A percentile compares a stretch with the other conserved stretches of the same genome.
These are phyloP conservation scores for Drosophila ohnishii DNA, from an alignment of 1,140 invertebrate species.

Conservation along the genomic window DNA sequence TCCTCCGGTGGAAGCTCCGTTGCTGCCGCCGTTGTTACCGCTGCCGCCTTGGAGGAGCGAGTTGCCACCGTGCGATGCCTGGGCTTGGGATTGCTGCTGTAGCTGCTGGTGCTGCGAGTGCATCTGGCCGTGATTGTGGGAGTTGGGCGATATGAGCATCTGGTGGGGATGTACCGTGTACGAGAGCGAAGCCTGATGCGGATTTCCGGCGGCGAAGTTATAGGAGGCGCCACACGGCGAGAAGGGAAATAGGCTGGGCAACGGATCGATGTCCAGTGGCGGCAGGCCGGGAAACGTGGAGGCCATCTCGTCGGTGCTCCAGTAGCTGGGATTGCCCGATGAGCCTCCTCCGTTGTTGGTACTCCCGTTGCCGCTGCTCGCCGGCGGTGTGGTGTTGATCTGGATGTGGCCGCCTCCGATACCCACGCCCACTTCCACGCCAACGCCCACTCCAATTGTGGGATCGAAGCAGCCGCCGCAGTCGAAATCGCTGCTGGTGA, in stretches of 20 bases:
- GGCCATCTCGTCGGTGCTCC: constrained; percentile 90
- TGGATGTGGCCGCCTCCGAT: constrained; percentile 57
- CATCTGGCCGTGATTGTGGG: constrained; percentile 50
- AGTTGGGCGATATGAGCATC: constrained; percentile 82
- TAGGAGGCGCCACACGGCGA: constrained; percentile 88
- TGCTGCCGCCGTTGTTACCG: constrained; percentile 28
- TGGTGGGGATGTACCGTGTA: constrained; percentile 84
- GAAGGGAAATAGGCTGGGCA: constrained; percentile 89
- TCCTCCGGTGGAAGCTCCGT: constrained; percentile 21
- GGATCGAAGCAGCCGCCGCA: constrained; percentile 82
- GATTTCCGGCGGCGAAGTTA: constrained; percentile 84
- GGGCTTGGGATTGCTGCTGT: constrained; percentile 63
- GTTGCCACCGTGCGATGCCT: constrained; percentile 69
- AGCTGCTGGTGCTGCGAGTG: constrained; percentile 55
- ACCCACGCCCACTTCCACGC: constrained; percentile 46
- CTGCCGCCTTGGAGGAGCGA: constrained; percentile 61
- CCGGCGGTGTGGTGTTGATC: constrained; percentile 66
- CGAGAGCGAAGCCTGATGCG: constrained; percentile 84
- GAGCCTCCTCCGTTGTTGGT: constrained; percentile 33
- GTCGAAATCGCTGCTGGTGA: constrained; percentile 80
- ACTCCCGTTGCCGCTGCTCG: constrained; percentile 42
- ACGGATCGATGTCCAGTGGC: constrained; percentile 89
- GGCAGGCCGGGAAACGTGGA: constrained; percentile 88
- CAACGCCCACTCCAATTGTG: constrained; percentile 69
- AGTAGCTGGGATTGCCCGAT: constrained; percentile 83